Percentiles rank a stretch among this genome's conserved stretches.
phyloP scores from a whole-genome alignment of 2,888 invertebrate species.

The Tachina lurida region DNA sequence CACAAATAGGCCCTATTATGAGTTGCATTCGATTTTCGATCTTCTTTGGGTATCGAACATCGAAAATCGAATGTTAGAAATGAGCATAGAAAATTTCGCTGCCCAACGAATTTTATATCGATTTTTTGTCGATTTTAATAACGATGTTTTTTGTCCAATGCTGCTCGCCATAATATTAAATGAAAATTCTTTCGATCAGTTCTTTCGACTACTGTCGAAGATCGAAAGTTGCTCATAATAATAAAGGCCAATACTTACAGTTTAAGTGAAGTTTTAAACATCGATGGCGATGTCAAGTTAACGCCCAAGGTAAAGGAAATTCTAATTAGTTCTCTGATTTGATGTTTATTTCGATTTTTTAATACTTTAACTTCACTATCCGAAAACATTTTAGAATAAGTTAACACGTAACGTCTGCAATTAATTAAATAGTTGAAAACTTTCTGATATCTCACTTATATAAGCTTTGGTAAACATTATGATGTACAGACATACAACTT shows the following conservation, averaged over 20 bases:
- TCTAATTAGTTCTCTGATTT: slow-evolving; percentile 75
- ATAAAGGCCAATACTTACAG: slow-evolving; percentile 70
- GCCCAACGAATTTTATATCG: too few relatives aligned
- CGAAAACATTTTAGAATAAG: slow-evolving; percentile 70
- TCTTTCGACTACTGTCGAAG: too few relatives aligned
- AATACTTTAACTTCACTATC: slow-evolving; percentile 67
- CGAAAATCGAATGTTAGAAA: too few relatives aligned
- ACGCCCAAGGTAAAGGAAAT: slow-evolving; percentile 75
- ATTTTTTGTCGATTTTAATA: too few relatives aligned
- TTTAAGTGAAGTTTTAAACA: slow-evolving; percentile 71
- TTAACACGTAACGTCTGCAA: not conserved
- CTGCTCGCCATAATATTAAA: too few relatives aligned
- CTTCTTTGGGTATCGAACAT: too few relatives aligned
- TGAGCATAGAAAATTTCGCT: too few relatives aligned
- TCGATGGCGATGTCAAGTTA: slow-evolving; percentile 74
- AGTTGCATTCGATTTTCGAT: too few relatives aligned
- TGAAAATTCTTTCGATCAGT: too few relatives aligned
- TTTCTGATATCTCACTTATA: not conserved
- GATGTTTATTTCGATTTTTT: slow-evolving; percentile 74
- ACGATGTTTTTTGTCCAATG: too few relatives aligned
- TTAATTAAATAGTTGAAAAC: not conserved
- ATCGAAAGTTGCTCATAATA: too few relatives aligned
- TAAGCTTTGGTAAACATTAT: not conserved
- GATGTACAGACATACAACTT: not conserved
- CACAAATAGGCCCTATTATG: too few relatives aligned